A percentile compares a stretch with the other conserved stretches of the same genome.
These are phyloP conservation scores for Mormoops blainvillei DNA, from an alignment of 2,113 vertebrate genomes.

Conservation along the genomic window DNA sequence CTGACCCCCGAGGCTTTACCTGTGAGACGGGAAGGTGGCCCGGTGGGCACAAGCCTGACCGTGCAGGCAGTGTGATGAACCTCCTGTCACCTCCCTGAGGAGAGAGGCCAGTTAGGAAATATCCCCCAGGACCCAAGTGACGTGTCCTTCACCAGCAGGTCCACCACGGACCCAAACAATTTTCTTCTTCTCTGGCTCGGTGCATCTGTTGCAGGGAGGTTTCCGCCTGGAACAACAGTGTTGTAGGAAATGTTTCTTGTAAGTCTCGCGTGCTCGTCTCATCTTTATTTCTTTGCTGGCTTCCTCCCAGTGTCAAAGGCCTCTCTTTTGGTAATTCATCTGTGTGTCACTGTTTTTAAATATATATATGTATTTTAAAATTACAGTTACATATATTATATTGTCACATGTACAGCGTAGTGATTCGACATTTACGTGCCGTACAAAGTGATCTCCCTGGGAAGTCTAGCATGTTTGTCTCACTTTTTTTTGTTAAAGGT, in stretches of 20 bases:
- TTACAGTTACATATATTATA: not conserved
- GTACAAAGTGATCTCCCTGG: not conserved
- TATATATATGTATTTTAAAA: not conserved
- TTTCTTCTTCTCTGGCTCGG: not conserved
- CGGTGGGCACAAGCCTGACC: too few species aligned
- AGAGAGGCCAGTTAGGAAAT: not conserved
- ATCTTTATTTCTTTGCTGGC: not conserved
- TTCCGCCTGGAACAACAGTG: not conserved
- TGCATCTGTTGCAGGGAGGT: not conserved
- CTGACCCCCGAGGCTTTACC: not conserved
- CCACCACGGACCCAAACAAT: rapidly evolving
- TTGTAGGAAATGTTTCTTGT: not conserved
- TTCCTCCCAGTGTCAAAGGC: not conserved
- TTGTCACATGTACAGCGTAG: not conserved
- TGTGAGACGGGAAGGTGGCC: not conserved
- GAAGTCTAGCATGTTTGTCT: not conserved
- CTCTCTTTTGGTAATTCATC: not conserved
- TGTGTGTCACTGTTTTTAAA: not conserved
- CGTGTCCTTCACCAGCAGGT: rapidly evolving
- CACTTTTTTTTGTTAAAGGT: not conserved
- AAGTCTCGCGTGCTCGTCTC: not conserved
- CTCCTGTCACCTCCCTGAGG: not conserved
- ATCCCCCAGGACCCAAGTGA: not conserved
- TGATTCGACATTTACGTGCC: not conserved
- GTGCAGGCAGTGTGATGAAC: not conserved